phyloP scores from a whole-genome alignment of 2,797 vertebrate species.

The Darevskia mixta region DNA sequence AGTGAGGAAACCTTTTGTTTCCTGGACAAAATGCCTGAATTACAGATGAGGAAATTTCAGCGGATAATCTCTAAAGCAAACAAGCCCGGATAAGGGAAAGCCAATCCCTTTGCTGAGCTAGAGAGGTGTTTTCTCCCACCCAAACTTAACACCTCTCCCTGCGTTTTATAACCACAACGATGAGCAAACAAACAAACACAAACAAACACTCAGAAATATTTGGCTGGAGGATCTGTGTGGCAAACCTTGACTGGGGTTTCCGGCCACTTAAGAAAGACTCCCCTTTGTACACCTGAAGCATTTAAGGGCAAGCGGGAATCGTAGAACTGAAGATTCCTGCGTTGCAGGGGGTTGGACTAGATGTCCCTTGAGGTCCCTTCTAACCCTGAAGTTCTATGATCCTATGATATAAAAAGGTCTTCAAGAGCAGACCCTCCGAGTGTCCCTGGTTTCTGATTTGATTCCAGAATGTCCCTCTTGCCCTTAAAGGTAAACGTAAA shows the following conservation, averaged over 20 bases:
- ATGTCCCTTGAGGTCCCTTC: too few species aligned
- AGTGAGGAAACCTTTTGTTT: constrained; percentile 62
- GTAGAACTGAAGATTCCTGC: too few species aligned
- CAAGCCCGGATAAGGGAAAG: constrained; percentile 22
- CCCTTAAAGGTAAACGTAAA: too few species aligned
- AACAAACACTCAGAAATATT: constrained; percentile 4
- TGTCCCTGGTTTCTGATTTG: too few species aligned
- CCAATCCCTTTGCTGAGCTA: constrained; percentile 45
- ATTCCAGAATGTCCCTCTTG: too few species aligned
- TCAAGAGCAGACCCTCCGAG: too few species aligned
- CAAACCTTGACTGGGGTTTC: constrained; percentile 23
- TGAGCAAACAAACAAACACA: constrained; percentile 39
- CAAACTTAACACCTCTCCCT: neutral
- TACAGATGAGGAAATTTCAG: constrained; percentile 60
- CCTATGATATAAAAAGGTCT: too few species aligned
- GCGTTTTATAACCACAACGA: constrained; percentile 49
- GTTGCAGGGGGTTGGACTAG: too few species aligned
- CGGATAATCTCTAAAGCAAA: constrained; percentile 69
- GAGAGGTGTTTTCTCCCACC: neutral
- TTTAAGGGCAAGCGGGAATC: constrained; percentile 26
- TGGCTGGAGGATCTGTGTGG: constrained; percentile 5
- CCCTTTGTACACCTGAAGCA: constrained; percentile 29
- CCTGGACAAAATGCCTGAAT: constrained; percentile 55
- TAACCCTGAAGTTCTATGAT: too few species aligned
- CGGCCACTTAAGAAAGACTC: constrained; percentile 47